Evolutionary conservation across 2,797 vertebrate genomes (phyloP).

Genomic region (Atherinosoma microstoma): DNA sequence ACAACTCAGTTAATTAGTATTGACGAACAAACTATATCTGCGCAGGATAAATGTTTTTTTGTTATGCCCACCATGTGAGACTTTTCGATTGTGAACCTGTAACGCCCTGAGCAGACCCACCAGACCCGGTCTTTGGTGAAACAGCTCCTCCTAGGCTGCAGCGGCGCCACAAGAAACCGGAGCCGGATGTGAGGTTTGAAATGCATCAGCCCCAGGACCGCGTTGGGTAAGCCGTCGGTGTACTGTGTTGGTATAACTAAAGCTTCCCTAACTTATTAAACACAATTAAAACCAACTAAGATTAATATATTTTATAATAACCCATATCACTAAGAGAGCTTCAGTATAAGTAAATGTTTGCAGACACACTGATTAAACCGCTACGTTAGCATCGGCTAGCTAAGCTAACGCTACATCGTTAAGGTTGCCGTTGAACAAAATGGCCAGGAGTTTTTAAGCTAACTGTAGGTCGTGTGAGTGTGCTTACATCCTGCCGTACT

Average conservation of each 20-base stretch:
- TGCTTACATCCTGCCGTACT: rapidly evolving
- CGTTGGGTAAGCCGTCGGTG: slow-evolving; percentile 74
- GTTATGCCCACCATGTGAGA: not conserved
- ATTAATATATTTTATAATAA: rapidly evolving
- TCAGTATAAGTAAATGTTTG: not conserved
- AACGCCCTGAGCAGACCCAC: no score
- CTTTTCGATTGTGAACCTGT: not conserved
- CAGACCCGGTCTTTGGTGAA: slow-evolving; percentile 5
- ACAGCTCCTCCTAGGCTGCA: slow-evolving; percentile 25
- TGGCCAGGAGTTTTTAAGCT: slow-evolving; percentile 49
- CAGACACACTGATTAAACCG: not conserved
- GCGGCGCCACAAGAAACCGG: slow-evolving; percentile 34
- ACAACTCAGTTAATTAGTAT: not conserved
- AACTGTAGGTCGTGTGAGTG: not conserved
- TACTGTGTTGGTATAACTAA: slow-evolving; percentile 9
- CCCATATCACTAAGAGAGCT: rapidly evolving
- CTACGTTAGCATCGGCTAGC: slow-evolving; percentile 42
- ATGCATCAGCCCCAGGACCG: slow-evolving; percentile 66
- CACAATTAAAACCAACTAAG: rapidly evolving
- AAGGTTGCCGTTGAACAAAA: slow-evolving; percentile 54
- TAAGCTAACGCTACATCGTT: slow-evolving; percentile 41
- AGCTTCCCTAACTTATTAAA: not conserved
- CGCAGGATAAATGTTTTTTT: no score
- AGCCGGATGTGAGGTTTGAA: slow-evolving; percentile 74
- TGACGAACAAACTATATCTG: not conserved